A percentile compares a stretch with the other conserved stretches of the same genome.
Conservation (phyloP, 2,113 vertebrate species). For the Charina bottae region DNA sequence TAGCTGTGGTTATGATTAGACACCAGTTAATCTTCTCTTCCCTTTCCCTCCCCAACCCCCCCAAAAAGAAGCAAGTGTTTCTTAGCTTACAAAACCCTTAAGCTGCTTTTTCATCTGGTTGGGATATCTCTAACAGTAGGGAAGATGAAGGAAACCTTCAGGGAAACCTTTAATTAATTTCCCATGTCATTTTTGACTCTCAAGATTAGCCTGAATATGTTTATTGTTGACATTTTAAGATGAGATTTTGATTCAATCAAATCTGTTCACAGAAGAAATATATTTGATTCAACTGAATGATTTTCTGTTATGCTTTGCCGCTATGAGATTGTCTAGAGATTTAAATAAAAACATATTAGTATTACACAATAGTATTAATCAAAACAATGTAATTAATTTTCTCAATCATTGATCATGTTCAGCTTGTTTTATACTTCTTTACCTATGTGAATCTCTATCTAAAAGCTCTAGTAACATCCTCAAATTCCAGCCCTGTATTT, state of each 20-base stretch:
- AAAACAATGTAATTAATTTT: not conserved
- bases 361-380: not conserved
- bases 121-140: not conserved
- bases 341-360: not conserved
- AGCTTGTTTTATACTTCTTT: not conserved
- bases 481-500: not conserved
- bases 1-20: not conserved
- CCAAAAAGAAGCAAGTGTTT: not conserved
- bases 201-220: not conserved
- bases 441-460: not conserved
- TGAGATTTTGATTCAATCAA: not conserved
- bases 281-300: not conserved
- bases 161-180: not conserved
- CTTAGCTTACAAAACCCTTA: not conserved
- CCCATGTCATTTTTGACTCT: not conserved
- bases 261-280: not conserved
- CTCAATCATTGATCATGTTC: not conserved
- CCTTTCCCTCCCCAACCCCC: accelerated
- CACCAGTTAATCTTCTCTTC: not conserved
- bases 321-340: not conserved
- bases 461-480: not conserved
- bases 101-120: not conserved
- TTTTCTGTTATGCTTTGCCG: not conserved
- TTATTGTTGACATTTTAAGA: not conserved
- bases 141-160: not conserved